phyloP scores from a whole-genome alignment of 2,888 invertebrate genomes.

The Cylloceria caligata region DNA sequence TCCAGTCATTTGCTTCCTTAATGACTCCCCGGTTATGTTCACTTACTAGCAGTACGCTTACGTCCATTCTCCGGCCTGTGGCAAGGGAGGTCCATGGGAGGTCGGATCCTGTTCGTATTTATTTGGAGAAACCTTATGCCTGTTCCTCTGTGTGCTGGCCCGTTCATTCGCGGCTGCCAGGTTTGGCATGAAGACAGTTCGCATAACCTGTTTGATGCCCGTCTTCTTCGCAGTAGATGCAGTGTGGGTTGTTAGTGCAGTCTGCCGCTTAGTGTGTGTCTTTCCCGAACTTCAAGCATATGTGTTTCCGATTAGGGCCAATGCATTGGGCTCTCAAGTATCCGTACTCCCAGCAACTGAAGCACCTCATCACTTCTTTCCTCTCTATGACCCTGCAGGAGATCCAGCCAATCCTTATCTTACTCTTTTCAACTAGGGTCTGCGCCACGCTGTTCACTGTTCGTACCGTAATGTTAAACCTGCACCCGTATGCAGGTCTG shows the following conservation, averaged over 20 bases:
- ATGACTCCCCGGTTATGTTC: conserved; percentile 37
- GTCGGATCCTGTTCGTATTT: conserved; percentile 46
- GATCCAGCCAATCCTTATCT: conserved; percentile 47
- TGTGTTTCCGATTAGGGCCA: conserved; percentile 58
- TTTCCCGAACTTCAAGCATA: conserved; percentile 67
- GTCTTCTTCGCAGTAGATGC: conserved; percentile 60
- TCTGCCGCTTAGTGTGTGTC: conserved; percentile 63
- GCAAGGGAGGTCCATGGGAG: conserved; percentile 34
- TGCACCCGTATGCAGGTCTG: conserved; percentile 64
- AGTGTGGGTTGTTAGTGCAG: conserved; percentile 62
- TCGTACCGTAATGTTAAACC: conserved; percentile 63
- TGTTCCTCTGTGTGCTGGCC: background rate
- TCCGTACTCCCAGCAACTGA: conserved; percentile 67
- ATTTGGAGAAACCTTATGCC: conserved; percentile 33
- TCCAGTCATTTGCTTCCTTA: conserved; percentile 58
- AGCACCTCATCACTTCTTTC: conserved; percentile 59
- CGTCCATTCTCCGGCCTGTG: conserved; percentile 14
- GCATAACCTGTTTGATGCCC: conserved; percentile 12
- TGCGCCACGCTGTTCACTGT: conserved; percentile 30
- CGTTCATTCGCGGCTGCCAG: background rate
- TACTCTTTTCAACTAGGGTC: conserved; percentile 32
- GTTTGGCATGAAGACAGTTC: background rate
- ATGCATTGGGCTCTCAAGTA: conserved; percentile 59
- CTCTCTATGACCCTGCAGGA: conserved; percentile 57
- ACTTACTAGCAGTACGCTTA: conserved; percentile 24